phyloP scores from a whole-genome alignment of 2,797 vertebrate genomes.

The Aulostomus chinensis region DNA sequence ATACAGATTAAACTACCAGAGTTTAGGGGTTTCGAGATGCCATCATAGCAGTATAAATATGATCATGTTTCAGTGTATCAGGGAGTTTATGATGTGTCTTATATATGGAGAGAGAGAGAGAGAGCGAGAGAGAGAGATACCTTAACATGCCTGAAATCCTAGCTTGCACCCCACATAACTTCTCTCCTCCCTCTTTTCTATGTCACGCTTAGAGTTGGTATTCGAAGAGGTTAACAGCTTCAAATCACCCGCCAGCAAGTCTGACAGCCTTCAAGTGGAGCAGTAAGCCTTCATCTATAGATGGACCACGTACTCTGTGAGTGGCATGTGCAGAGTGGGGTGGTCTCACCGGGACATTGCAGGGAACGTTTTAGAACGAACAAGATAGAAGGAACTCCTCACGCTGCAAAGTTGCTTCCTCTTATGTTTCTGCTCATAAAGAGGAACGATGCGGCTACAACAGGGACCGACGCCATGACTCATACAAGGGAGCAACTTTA shows the following conservation, averaged over 20 bases:
- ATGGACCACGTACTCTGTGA: constrained; percentile 28
- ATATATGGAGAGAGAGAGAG: too few relatives aligned
- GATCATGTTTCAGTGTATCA: too few relatives aligned
- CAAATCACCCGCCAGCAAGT: constrained; percentile 85
- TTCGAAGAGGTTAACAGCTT: constrained; percentile 93
- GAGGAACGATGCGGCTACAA: constrained; percentile 13
- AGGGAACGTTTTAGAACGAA: constrained; percentile 28
- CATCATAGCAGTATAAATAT: too few relatives aligned
- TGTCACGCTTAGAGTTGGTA: constrained; percentile 92
- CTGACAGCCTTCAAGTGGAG: constrained; percentile 88
- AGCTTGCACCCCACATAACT: neutral
- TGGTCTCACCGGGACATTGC: constrained; percentile 19
- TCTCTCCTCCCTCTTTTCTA: neutral
- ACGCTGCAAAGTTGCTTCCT: constrained; percentile 38
- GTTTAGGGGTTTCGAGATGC: too few relatives aligned
- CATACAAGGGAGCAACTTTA: constrained; percentile 37
- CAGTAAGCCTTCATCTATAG: constrained; percentile 75
- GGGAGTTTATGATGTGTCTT: too few relatives aligned
- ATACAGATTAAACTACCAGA: too few relatives aligned
- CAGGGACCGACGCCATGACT: constrained; percentile 4
- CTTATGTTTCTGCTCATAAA: constrained; percentile 35
- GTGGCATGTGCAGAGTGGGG: constrained; percentile 19
- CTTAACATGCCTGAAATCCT: neutral
- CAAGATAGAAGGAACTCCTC: constrained; percentile 9
- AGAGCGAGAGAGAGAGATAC: too few relatives aligned